A percentile compares a stretch with the other conserved stretches of the same genome.
phyloP scores from a whole-genome alignment of 2,113 vertebrate species.

The Aptenodytes patagonicus region DNA sequence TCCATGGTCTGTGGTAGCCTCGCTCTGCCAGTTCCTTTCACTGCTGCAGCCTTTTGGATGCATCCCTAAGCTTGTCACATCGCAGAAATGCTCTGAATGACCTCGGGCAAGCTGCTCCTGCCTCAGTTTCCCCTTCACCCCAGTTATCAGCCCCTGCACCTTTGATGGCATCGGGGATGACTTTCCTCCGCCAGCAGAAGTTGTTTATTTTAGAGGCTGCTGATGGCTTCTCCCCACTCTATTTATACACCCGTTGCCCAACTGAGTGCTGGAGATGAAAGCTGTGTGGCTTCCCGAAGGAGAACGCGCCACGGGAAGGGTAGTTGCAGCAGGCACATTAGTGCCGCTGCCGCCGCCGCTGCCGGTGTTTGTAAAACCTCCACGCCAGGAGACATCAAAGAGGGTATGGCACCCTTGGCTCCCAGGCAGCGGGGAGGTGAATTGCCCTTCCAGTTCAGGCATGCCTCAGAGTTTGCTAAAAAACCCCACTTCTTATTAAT shows the following conservation, averaged over 20 bases:
- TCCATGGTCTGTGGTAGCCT: not conserved
- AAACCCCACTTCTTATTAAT: constrained; percentile 67
- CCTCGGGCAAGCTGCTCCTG: not conserved
- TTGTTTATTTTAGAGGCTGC: not conserved
- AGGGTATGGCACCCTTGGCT: constrained; percentile 42
- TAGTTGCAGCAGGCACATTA: not conserved
- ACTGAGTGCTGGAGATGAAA: not conserved
- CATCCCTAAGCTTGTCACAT: not conserved
- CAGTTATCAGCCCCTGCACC: not conserved
- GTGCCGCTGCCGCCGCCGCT: not conserved
- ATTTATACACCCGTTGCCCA: not conserved
- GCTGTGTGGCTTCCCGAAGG: not conserved
- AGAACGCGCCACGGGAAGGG: not conserved
- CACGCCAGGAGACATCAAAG: constrained; percentile 60
- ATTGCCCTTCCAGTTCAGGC: constrained; percentile 70
- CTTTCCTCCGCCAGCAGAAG: not conserved
- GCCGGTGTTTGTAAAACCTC: not conserved
- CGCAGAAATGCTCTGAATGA: accelerated
- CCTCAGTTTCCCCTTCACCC: not conserved
- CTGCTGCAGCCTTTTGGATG: not conserved
- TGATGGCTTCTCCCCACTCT: not conserved
- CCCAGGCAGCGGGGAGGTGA: constrained; percentile 42
- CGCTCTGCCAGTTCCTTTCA: not conserved
- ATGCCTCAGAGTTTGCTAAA: constrained; percentile 55
- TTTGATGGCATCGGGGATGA: not conserved